phyloP scores from a whole-genome alignment of 2,888 invertebrate genomes.

The Syrista parreyssii region DNA sequence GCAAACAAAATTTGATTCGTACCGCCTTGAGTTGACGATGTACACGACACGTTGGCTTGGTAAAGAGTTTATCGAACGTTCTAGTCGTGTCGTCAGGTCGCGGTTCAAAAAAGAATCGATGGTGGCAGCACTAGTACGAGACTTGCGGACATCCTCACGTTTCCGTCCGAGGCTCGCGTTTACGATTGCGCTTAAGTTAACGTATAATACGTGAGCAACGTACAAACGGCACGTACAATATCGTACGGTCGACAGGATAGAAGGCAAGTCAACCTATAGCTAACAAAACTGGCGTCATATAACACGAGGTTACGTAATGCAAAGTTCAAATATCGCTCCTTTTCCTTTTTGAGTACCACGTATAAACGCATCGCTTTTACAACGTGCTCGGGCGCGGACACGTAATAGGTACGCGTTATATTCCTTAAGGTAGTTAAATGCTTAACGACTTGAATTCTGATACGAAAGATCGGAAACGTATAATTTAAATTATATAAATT shows the following conservation, averaged over 20 bases:
- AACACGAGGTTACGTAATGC: not conserved
- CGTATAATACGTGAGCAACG: conserved; percentile 30
- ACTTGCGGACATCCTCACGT: conserved; percentile 22
- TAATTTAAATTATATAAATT: too few species aligned
- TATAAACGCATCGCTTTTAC: not conserved
- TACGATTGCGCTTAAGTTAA: conserved; percentile 30
- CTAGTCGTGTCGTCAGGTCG: not conserved
- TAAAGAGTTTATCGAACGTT: not conserved
- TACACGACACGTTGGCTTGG: not conserved
- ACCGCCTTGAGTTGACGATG: not conserved
- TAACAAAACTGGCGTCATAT: not conserved
- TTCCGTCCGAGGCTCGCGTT: conserved; percentile 19
- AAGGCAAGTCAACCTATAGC: not conserved
- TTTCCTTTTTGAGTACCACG: not conserved
- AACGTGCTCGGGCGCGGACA: not conserved
- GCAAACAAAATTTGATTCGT: not conserved
- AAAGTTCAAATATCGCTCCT: not conserved
- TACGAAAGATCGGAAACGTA: not conserved
- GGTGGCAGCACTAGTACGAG: conserved; percentile 11
- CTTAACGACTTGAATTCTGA: not conserved
- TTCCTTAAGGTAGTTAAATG: too few species aligned
- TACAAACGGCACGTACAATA: conserved; percentile 26
- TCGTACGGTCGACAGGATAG: conserved; percentile 7
- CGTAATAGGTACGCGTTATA: too few species aligned
- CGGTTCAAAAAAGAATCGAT: not conserved